Evolutionary conservation across 2,888 invertebrate genomes (phyloP).

Genomic region (Chloromyia formosa): DNA sequence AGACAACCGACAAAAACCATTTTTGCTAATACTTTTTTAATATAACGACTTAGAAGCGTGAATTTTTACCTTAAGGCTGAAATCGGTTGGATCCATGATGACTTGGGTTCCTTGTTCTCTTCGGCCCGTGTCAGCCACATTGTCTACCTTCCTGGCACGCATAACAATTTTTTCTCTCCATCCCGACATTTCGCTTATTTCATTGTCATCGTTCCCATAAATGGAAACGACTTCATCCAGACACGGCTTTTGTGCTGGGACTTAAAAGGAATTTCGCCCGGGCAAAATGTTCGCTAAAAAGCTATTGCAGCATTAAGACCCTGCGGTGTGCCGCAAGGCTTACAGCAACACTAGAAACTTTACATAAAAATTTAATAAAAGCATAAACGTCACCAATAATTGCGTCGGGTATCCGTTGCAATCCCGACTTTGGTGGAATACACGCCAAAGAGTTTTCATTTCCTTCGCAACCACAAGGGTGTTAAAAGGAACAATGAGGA

Average conservation of each 20-base stretch:
- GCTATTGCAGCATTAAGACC: conserved; percentile 25
- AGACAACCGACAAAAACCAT: background rate
- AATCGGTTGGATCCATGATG: background rate
- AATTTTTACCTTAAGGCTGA: conserved; percentile 36
- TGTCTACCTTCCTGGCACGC: conserved; percentile 4
- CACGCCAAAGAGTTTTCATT: too few relatives aligned
- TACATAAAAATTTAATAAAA: conserved; percentile 47
- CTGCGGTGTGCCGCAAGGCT: background rate
- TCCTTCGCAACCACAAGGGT: too few relatives aligned
- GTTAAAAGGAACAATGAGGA: too few relatives aligned
- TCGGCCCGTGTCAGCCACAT: background rate
- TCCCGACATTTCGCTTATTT: conserved; percentile 19
- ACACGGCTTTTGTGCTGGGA: background rate
- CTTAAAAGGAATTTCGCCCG: conserved; percentile 25
- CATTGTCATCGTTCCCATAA: conserved; percentile 41
- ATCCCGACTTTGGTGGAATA: too few relatives aligned
- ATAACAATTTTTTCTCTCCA: background rate
- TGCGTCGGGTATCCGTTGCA: conserved; percentile 14
- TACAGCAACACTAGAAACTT: conserved; percentile 40
- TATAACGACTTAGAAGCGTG: conserved; percentile 40
- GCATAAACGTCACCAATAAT: conserved; percentile 46
- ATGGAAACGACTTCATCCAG: conserved; percentile 33
- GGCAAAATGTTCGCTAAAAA: conserved; percentile 13
- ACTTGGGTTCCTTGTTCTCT: background rate
- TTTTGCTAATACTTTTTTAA: conserved; percentile 37